These are phyloP conservation scores for Lindbergichthys nudifrons DNA, from an alignment of 2,797 vertebrate species.

Conservation along the genomic window DNA sequence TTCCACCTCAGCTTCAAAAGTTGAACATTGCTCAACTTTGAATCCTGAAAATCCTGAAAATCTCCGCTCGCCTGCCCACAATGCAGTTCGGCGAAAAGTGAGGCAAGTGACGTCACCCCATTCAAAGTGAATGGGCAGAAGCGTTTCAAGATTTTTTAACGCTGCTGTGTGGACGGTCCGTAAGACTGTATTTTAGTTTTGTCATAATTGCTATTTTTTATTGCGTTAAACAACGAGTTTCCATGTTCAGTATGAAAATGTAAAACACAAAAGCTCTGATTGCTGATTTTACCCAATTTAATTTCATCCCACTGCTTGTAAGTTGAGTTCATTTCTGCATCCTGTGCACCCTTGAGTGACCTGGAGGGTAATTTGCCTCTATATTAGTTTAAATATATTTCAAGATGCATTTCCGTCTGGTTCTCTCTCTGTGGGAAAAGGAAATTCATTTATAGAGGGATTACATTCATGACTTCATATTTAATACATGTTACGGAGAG, in stretches of 20 bases:
- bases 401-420: slow-evolving; percentile 34
- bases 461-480: slow-evolving; percentile 22
- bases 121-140: no score
- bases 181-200: neutral
- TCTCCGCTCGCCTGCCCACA: no score
- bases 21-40: no score
- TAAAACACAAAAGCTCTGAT: neutral
- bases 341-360: neutral
- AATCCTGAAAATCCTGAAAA: no score
- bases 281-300: neutral
- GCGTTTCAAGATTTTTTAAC: no score
- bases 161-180: no score
- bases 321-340: neutral
- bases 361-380: slow-evolving; percentile 31
- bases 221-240: no score
- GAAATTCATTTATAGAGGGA: slow-evolving; percentile 5
- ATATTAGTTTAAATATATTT: neutral
- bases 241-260: neutral
- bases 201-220: no score
- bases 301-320: neutral
- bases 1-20: no score
- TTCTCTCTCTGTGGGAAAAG: slow-evolving; percentile 4
- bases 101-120: no score
- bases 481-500: slow-evolving; percentile 7
- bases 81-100: no score